Conservation (phyloP, 1,140 invertebrate genomes). For the Microvelia longipes region DNA sequence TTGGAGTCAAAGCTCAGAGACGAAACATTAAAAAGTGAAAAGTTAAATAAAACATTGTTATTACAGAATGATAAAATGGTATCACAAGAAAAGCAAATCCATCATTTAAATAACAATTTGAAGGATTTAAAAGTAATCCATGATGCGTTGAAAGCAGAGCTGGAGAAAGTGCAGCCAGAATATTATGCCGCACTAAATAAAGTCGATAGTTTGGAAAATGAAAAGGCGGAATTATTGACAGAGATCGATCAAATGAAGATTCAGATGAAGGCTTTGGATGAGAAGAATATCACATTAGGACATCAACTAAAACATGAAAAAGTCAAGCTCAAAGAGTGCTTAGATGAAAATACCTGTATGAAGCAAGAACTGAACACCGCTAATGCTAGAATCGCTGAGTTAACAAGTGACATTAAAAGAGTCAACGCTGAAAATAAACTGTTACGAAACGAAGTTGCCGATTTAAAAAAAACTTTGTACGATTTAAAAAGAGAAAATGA, state of each 20-base stretch:
- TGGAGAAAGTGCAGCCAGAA: neutral
- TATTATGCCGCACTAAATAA: neutral
- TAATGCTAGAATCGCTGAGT: neutral
- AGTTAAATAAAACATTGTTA: neutral
- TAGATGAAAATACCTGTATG: neutral
- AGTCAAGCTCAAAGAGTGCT: neutral
- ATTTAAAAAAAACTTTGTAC: neutral
- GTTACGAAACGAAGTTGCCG: neutral
- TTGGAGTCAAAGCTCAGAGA: neutral
- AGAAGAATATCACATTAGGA: neutral
- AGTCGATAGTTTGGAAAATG: neutral
- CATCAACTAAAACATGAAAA: slow-evolving; percentile 4
- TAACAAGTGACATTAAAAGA: slow-evolving; percentile 4
- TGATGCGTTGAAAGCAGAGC: neutral
- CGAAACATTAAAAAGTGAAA: neutral
- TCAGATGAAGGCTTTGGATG: neutral
- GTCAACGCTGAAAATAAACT: slow-evolving; percentile 6
- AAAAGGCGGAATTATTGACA: neutral
- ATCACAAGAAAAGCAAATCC: neutral
- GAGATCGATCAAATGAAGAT: slow-evolving; percentile 8
- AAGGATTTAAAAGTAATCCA: neutral
- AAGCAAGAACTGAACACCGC: slow-evolving; percentile 1
- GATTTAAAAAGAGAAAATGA: slow-evolving; percentile 1
- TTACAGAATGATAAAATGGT: slow-evolving; percentile 2
- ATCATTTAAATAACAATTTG: neutral